Percentiles rank a stretch among this genome's conserved stretches.
These are phyloP conservation scores for Poeciliopsis paucimaculata DNA, from an alignment of 2,797 vertebrate species.

Conservation along the genomic window DNA sequence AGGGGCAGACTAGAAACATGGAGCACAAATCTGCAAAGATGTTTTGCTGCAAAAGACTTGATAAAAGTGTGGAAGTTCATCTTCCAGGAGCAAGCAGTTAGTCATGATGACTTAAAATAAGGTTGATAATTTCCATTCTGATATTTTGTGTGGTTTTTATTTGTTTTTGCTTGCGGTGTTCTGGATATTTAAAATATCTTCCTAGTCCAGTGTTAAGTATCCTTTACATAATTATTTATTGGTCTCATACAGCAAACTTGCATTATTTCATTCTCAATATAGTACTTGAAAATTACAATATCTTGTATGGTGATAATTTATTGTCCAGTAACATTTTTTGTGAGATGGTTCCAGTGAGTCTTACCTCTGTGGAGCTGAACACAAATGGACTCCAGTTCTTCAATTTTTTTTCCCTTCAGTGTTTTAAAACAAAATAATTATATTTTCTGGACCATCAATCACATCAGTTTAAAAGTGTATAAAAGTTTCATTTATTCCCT, in stretches of 20 bases:
- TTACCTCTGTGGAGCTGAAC: not conserved
- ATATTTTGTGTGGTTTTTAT: not conserved
- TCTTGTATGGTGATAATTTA: not conserved
- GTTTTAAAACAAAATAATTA: not conserved
- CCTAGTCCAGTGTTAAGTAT: not conserved
- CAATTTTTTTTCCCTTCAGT: not conserved
- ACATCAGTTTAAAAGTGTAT: not conserved
- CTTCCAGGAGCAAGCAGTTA: not conserved
- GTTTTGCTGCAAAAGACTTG: not conserved
- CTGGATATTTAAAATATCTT: not conserved
- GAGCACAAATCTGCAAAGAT: not conserved
- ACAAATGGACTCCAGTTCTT: not conserved
- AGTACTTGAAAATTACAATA: not conserved
- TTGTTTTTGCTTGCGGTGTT: not conserved
- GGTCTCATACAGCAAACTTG: not conserved
- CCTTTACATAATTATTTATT: not conserved
- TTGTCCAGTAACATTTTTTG: not conserved
- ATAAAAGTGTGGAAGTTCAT: not conserved
- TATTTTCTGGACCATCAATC: not conserved
- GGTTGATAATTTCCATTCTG: too few relatives aligned
- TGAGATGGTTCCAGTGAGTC: not conserved
- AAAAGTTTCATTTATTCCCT: not conserved
- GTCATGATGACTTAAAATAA: too few relatives aligned
- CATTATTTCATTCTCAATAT: not conserved
- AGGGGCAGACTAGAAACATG: not conserved